Conservation (phyloP, 2,888 invertebrate species). For the Hololepta plana region DNA sequence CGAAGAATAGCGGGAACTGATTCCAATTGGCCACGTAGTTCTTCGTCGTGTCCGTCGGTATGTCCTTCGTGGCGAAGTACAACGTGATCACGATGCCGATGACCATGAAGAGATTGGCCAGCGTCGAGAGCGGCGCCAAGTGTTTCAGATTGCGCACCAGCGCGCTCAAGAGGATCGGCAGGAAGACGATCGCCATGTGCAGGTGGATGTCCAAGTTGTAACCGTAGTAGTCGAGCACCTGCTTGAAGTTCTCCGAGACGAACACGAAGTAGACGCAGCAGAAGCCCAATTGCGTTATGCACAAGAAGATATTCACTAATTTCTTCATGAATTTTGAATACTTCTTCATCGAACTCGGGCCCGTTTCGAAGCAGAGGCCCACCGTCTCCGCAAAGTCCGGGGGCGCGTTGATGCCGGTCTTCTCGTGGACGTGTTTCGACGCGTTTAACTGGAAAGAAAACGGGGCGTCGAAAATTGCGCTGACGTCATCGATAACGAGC, state of each 20-base stretch:
- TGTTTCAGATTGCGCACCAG: conserved; percentile 61
- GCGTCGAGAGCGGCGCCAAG: conserved; percentile 56
- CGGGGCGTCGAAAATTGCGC: too few species aligned
- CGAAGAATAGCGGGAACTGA: conserved; percentile 73
- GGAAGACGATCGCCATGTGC: conserved; percentile 54
- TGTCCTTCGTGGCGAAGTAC: conserved; percentile 52
- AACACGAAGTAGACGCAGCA: conserved; percentile 96
- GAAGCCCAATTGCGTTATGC: conserved; percentile 93
- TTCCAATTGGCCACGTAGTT: conserved; percentile 39
- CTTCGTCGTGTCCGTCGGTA: conserved; percentile 44
- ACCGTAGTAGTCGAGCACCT: conserved; percentile 48
- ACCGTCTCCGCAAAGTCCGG: conserved; percentile 72
- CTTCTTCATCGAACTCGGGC: conserved; percentile 43
- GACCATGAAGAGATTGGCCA: conserved; percentile 63
- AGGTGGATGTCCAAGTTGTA: conserved; percentile 42
- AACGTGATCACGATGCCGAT: conserved; percentile 60
- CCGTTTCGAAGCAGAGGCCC: conserved; percentile 59
- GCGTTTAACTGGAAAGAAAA: conserved; percentile 47
- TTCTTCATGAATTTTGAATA: conserved; percentile 45
- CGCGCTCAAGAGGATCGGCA: conserved; percentile 54
- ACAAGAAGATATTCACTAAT: conserved; percentile 70
- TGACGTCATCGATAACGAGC: too few species aligned
- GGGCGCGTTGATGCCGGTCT: conserved; percentile 34
- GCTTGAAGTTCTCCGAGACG: conserved; percentile 68
- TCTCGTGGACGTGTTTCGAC: conserved; percentile 44